Conservation (phyloP, 1,140 invertebrate genomes). For the Ganaspis sp. region DNA sequence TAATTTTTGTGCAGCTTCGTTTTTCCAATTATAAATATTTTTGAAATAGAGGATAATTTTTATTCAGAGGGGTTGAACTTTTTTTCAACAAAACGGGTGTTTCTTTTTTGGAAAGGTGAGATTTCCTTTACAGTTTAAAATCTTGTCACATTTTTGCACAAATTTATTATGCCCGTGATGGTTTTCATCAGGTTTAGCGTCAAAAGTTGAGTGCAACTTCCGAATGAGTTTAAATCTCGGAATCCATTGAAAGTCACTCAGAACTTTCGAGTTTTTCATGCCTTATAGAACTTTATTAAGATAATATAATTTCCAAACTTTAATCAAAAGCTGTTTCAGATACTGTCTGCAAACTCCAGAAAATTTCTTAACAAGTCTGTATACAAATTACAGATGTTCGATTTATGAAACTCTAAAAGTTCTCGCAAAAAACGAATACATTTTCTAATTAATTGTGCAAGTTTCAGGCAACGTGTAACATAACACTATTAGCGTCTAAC, state of each 20-base stretch:
- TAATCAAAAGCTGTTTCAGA: slow-evolving; percentile 16
- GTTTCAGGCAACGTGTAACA: no score
- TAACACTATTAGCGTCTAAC: no score
- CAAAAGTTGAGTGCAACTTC: neutral
- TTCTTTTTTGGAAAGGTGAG: no score
- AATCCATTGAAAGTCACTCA: neutral
- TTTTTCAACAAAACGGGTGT: no score
- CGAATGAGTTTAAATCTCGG: neutral
- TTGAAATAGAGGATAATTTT: no score
- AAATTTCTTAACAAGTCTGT: neutral
- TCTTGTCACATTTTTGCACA: no score
- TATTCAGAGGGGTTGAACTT: no score
- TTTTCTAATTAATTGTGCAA: no score
- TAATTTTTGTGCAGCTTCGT: no score
- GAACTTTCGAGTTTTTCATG: neutral
- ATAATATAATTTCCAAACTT: neutral
- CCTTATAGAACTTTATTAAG: neutral
- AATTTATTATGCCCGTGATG: neutral
- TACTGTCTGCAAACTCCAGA: slow-evolving; percentile 20
- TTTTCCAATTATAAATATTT: no score
- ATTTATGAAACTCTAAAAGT: neutral
- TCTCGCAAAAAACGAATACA: no score
- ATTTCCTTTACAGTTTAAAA: no score
- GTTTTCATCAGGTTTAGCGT: neutral
- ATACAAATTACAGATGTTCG: neutral